These are phyloP conservation scores for Gambusia holbrooki DNA, from an alignment of 2,113 vertebrate species.

Conservation along the genomic window DNA sequence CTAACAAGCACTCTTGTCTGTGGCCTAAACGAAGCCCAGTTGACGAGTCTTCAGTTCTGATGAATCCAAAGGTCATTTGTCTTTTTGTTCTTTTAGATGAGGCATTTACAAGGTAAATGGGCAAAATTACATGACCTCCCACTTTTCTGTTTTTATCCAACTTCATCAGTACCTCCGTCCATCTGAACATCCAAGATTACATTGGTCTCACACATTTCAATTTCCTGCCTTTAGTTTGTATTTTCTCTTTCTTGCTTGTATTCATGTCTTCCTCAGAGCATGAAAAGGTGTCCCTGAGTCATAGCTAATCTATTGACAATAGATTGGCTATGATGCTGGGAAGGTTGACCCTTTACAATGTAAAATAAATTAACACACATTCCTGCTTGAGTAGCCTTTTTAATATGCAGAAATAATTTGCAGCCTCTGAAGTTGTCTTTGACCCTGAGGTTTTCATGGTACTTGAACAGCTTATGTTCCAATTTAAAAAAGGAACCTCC, in stretches of 20 bases:
- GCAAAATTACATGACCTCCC: not conserved
- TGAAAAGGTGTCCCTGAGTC: slow-evolving; percentile 81
- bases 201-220: slow-evolving; percentile 2
- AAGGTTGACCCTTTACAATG: slow-evolving; percentile 76
- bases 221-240: slow-evolving; percentile 24
- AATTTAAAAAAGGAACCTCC: slow-evolving; percentile 66
- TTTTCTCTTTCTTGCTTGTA: slow-evolving; percentile 47
- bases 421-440: slow-evolving; percentile 83
- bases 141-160: not conserved
- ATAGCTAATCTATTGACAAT: slow-evolving; percentile 75
- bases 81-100: slow-evolving; percentile 32
- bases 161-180: not conserved
- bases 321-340: slow-evolving; percentile 60
- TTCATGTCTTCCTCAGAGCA: slow-evolving; percentile 52
- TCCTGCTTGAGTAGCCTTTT: slow-evolving; percentile 91
- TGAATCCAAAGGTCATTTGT: slow-evolving; percentile 14
- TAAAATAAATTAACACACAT: slow-evolving; percentile 92
- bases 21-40: not conserved
- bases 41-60: slow-evolving; percentile 1
- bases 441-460: slow-evolving; percentile 86
- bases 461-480: slow-evolving; percentile 83
- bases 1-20: not conserved
- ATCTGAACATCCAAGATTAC: slow-evolving; percentile 21
- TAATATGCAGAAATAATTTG: slow-evolving; percentile 85
- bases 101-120: slow-evolving; percentile 23